Conservation (phyloP, 2,797 vertebrate genomes). For the Lithobates pipiens region DNA sequence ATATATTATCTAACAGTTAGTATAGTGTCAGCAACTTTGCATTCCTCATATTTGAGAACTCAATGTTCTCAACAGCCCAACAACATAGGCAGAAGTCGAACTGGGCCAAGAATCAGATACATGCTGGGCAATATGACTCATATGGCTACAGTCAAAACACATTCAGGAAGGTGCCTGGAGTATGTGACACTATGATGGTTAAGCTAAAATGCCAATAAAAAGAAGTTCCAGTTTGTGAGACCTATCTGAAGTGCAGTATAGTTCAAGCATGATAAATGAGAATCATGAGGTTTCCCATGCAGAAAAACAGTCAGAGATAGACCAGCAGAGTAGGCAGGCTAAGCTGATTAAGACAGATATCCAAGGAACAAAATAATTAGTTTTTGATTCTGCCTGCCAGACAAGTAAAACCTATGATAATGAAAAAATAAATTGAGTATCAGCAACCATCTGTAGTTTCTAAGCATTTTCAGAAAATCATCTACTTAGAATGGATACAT, state of each 20-base stretch:
- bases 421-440: conserved; percentile 62
- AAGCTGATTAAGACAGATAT: conserved; percentile 59
- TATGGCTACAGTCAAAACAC: conserved; percentile 1
- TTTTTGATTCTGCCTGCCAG: conserved; percentile 59
- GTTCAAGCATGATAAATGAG: conserved; percentile 51
- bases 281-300: conserved; percentile 47
- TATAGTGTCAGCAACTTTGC: background rate
- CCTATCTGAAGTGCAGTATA: conserved; percentile 30
- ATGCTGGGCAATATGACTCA: conserved; percentile 4
- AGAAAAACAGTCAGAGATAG: conserved; percentile 39
- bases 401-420: conserved; percentile 60
- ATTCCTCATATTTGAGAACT: background rate
- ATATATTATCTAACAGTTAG: background rate
- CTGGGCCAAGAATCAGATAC: background rate
- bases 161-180: background rate
- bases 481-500: conserved; percentile 42
- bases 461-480: conserved; percentile 50
- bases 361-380: conserved; percentile 62
- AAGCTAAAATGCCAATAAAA: conserved; percentile 9
- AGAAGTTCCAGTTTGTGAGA: conserved; percentile 21
- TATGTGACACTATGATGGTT: background rate
- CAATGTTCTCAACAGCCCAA: background rate
- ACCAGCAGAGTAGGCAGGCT: conserved; percentile 28
- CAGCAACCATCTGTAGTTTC: conserved; percentile 58
- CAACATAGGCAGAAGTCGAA: background rate